Base-by-base conservation (phyloP, 2,888 invertebrate species). In the Chrysodeixis includens region DNA sequence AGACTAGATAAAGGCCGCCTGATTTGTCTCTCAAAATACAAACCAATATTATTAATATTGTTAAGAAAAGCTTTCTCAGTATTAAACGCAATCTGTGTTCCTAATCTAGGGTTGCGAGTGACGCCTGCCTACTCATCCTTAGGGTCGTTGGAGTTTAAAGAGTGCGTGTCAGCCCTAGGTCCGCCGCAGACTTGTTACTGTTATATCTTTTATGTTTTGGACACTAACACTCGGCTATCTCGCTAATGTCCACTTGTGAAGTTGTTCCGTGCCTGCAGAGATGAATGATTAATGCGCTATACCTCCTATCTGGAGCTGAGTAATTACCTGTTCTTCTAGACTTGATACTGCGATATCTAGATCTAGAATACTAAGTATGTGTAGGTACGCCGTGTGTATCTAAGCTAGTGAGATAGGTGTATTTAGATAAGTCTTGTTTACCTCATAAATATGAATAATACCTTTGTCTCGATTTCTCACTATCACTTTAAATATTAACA, bases 141-240 rank as follows among this genome's bases (percentile, higher is more conserved):
- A 12, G 20, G 20, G 46, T 49, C 1, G 20, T 20, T 49, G 9
- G 46, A 20, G 20, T 49, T 18, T 18, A 12, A 49, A 20, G 4
- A 22, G 12, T 40, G 56, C 35, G 62, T 26, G 73, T 52, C 73
- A 74, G 35, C 73, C 73, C 73, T 73, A 74, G 10, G 30, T 63
- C 67, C 35, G 14, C 20, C 58, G 60, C 62, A 51, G 67, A 80
- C 76, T 72, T 73, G 71, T 79, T 79, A 81, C 82, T 75, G 76
- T 82, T 83, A 77, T 78, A 79, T 82, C 74, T 82, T 82, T 80
- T 82, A 74, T 74, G 74, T 74, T 75, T 74, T 75, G 59, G 71
- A 64, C 59, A 62, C 71, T 74, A 74, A 74, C 75, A 65, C 71
- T 71, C 58, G 54, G 53, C 63, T 74, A 74, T 66, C 66, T 49